Conservation (phyloP, 1,140 invertebrate species). For the Drosophila nigromelanica region DNA sequence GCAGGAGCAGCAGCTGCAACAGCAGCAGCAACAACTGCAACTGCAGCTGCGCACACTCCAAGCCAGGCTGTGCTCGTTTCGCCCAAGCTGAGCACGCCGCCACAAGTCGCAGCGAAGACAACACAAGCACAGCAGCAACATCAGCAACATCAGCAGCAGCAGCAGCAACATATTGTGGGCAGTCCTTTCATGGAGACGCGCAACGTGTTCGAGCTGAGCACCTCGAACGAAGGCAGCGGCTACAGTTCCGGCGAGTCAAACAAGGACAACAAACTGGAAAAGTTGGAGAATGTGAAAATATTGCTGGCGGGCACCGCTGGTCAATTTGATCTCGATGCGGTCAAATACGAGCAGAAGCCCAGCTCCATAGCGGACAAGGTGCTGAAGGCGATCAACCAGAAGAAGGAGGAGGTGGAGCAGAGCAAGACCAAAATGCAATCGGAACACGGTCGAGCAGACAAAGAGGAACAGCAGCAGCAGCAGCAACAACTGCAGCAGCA, state of each 20-base stretch:
- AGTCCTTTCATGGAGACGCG: slow-evolving; percentile 85
- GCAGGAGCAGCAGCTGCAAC: background rate
- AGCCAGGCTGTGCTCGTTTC: slow-evolving; percentile 14
- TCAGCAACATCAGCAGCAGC: slow-evolving; percentile 17
- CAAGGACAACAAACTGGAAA: slow-evolving; percentile 85
- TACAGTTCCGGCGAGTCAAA: slow-evolving; percentile 83
- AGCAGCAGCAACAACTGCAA: background rate
- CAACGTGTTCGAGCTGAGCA: slow-evolving; percentile 82
- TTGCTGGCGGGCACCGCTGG: slow-evolving; percentile 64
- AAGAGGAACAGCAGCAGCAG: background rate
- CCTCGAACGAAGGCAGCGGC: slow-evolving; percentile 59
- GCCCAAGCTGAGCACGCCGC: slow-evolving; percentile 61
- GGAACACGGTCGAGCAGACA: background rate
- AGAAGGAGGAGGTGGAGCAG: slow-evolving; percentile 83
- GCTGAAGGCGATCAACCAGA: slow-evolving; percentile 85
- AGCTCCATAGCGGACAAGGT: slow-evolving; percentile 87
- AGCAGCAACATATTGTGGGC: slow-evolving; percentile 50
- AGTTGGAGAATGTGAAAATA: slow-evolving; percentile 84
- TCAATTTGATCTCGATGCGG: slow-evolving; percentile 71
- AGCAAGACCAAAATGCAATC: slow-evolving; percentile 53
- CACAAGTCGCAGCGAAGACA: slow-evolving; percentile 32
- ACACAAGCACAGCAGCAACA: slow-evolving; percentile 6
- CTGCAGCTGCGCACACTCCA: slow-evolving; percentile 24
- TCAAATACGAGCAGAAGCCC: slow-evolving; percentile 77
- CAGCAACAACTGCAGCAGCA: slow-evolving; percentile 1